Evolutionary conservation across 2,113 vertebrate genomes (phyloP).

Genomic region (Sylvietta virens): DNA sequence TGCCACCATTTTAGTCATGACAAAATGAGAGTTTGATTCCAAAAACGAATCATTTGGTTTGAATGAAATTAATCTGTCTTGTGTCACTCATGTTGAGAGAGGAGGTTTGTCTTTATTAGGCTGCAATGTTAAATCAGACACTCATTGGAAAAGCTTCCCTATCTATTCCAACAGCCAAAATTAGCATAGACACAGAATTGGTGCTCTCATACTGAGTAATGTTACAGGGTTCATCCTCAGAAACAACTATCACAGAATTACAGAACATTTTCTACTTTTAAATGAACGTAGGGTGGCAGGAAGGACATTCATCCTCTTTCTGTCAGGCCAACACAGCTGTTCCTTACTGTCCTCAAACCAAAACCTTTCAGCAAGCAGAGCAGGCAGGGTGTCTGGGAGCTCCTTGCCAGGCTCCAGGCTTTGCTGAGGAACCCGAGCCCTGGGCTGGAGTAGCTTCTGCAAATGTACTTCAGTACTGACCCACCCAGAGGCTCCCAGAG

Average conservation of each 20-base stretch:
- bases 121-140: background rate
- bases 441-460: background rate
- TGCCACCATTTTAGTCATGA: background rate
- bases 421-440: background rate
- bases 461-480: background rate
- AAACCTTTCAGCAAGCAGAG: background rate
- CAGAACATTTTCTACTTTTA: background rate
- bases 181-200: background rate
- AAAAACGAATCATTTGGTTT: background rate
- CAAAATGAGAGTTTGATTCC: background rate
- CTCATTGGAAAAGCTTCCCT: background rate
- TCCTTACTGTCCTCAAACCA: background rate
- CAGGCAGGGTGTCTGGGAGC: background rate
- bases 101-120: background rate
- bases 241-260: background rate
- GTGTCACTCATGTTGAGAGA: background rate
- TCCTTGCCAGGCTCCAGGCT: background rate
- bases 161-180: background rate
- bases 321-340: background rate
- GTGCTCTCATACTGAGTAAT: background rate
- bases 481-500: background rate
- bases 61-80: background rate
- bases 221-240: background rate
- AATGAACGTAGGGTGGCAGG: background rate
- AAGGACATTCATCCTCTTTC: background rate